Conservation (phyloP, 2,797 vertebrate genomes). For the Cirrhinus mrigala region DNA sequence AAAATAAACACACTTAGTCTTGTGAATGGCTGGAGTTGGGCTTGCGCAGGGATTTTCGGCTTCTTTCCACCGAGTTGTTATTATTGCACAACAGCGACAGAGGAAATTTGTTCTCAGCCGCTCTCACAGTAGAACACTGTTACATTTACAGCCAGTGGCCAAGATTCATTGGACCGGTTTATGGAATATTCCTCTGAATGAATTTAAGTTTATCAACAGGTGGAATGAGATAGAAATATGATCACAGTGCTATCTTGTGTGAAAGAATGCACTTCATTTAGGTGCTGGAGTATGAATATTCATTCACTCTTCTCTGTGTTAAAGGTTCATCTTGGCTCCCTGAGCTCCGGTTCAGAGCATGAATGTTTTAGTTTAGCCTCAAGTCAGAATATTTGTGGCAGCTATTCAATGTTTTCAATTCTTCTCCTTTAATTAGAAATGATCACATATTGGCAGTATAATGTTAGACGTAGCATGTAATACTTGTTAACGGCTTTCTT, state of each 20-base stretch:
- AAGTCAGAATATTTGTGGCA: constrained; percentile 55
- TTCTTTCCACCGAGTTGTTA: constrained; percentile 30
- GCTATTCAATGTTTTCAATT: constrained; percentile 71
- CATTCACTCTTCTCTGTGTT: neutral
- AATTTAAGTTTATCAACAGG: constrained; percentile 6
- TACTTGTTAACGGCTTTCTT: neutral
- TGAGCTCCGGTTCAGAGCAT: constrained; percentile 1
- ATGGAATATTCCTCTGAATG: neutral
- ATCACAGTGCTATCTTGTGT: neutral
- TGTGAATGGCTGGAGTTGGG: constrained; percentile 9
- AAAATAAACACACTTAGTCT: constrained; percentile 6
- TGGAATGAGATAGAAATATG: neutral
- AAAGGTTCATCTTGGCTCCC: constrained; percentile 3
- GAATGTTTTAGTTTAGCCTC: constrained; percentile 24
- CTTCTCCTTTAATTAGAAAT: neutral
- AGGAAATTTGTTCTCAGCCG: constrained; percentile 23
- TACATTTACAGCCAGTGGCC: constrained; percentile 24
- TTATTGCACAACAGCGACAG: constrained; percentile 40
- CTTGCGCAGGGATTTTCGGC: constrained; percentile 21
- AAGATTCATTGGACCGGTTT: neutral
- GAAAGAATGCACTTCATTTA: neutral
- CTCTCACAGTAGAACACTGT: constrained; percentile 35
- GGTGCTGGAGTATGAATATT: neutral
- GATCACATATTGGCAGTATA: neutral
- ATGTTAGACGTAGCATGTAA: neutral